phyloP scores from a whole-genome alignment of 2,888 invertebrate species.

The Brenthis ino region DNA sequence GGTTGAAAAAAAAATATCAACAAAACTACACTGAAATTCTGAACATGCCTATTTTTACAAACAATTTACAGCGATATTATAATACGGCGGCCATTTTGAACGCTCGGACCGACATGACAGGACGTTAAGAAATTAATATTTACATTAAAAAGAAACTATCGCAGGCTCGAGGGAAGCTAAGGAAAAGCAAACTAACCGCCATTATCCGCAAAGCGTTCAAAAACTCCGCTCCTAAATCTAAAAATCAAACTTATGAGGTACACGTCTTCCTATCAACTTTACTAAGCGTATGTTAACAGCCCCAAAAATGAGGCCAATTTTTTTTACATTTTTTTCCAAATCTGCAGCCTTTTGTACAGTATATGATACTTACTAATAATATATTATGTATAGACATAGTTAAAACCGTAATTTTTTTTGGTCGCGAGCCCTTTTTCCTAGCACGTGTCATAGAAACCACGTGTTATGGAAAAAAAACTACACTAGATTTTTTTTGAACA shows the following conservation, averaged over 20 bases:
- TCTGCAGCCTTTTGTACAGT: constrained; percentile 79
- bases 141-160: constrained; percentile 59
- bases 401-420: constrained; percentile 72
- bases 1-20: constrained; percentile 76
- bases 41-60: constrained; percentile 80
- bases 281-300: constrained; percentile 79
- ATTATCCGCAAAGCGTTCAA: constrained; percentile 48
- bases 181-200: constrained; percentile 46
- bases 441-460: constrained; percentile 38
- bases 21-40: constrained; percentile 78
- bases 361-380: constrained; percentile 78
- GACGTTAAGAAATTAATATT: constrained; percentile 62
- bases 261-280: constrained; percentile 70
- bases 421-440: constrained; percentile 54
- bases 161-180: constrained; percentile 49
- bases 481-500: constrained; percentile 47
- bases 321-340: constrained; percentile 75
- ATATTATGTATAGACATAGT: constrained; percentile 75
- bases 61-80: constrained; percentile 76
- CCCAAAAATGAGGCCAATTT: constrained; percentile 72
- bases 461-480: constrained; percentile 50
- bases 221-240: constrained; percentile 56
- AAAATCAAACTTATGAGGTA: constrained; percentile 74
- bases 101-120: constrained; percentile 44
- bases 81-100: constrained; percentile 50